A percentile compares a stretch with the other conserved stretches of the same genome.
phyloP scores from a whole-genome alignment of 2,113 vertebrate genomes.

The Ctenodactylus gundi region DNA sequence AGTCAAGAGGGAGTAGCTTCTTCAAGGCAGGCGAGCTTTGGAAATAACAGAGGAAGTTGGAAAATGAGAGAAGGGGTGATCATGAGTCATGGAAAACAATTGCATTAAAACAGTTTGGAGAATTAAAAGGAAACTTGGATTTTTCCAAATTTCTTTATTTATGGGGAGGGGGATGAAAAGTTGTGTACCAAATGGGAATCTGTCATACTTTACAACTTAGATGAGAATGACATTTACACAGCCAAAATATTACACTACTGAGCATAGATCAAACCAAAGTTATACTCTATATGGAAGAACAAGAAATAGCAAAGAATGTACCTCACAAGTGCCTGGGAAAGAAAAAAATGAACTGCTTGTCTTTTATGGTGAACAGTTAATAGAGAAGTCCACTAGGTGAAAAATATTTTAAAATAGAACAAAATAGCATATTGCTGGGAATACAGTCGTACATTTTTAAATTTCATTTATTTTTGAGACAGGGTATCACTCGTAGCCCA shows the following conservation, averaged over 20 bases:
- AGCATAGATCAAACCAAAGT: neutral
- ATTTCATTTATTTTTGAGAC: too few species aligned
- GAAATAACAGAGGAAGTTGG: neutral
- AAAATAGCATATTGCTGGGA: neutral
- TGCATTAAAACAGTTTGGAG: neutral
- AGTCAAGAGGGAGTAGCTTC: neutral
- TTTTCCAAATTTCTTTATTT: neutral
- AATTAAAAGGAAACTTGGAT: neutral
- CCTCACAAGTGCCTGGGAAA: accelerated
- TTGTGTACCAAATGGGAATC: neutral
- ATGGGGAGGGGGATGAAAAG: neutral
- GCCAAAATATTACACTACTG: neutral
- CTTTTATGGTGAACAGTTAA: neutral
- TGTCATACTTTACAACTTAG: neutral
- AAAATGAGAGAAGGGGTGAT: neutral
- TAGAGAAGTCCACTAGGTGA: neutral
- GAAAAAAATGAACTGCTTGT: neutral
- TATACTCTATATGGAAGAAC: too few species aligned
- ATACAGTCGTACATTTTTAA: too few species aligned
- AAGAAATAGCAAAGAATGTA: neutral
- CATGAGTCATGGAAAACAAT: neutral
- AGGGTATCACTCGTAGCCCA: too few species aligned
- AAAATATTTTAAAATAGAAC: neutral
- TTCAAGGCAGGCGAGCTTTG: neutral
- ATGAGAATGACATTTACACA: neutral